Base-by-base conservation (phyloP, 2,888 invertebrate species). In the Ophonus ardosiacus region DNA sequence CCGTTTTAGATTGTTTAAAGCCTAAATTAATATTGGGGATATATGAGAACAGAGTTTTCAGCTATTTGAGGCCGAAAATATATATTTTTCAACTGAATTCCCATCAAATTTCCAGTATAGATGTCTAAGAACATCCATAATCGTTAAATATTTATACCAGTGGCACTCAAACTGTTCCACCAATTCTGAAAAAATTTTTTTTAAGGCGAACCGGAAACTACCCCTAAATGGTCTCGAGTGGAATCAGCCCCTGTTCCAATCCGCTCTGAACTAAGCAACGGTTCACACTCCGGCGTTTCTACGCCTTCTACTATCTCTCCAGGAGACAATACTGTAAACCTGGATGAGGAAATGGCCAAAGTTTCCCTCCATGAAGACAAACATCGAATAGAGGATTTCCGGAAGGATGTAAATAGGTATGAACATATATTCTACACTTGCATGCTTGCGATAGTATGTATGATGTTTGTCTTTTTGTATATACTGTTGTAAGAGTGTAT, bases 221-320 rank as follows among this genome's bases (percentile, higher is more conserved):
- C 63, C 1, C 85, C 90, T 87, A 89, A 89, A 85, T 91, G 90
- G 91, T 88, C 89, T 15, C 63, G 84, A 7, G 63, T 65, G 24
- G 85, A 86, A 71, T 89, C 89, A 18, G 88, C 90, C 17, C 90
- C 90, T 63, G 87, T 90, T 76, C 87, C 89, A 86, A 89, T 88
- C 15, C 88, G 90, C 84, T 86, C 87, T 8, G 90, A 91, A 84
- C 87, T 89, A 76, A 90, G 90, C 86, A 90, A 90, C 86, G 90
- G 90, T 61, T 88, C 89, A 51, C 87, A 88, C 86, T 91, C 91
- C 43, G 88, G 90, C 17, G 87, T 89, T 0, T 93, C 93, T 86
- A 94, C 94, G 0, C 94, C 94, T 0, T 94, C 94, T 0, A 94
- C 94, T 0, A 90, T 94, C 86, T 94, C 94, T 0, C 94, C 94